A percentile compares a stretch with the other conserved stretches of the same genome.
Evolutionary conservation across 2,888 invertebrate species (phyloP).

Genomic region (Philonicus albiceps): DNA sequence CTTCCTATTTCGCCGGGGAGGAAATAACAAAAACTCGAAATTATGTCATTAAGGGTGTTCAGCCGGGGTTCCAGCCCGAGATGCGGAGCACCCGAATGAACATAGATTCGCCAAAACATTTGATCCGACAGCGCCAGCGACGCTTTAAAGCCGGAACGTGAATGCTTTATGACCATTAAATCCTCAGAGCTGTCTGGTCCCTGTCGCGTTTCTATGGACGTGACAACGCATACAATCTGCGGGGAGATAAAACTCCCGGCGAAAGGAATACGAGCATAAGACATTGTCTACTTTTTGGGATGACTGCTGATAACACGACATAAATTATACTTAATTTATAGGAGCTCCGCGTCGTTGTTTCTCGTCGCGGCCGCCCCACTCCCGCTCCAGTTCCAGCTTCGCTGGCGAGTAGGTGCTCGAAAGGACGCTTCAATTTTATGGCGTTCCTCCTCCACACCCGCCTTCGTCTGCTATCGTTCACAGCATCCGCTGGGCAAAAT

Average conservation of each 20-base stretch:
- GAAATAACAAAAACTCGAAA: constrained; percentile 26
- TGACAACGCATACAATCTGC: constrained; percentile 20
- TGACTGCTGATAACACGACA: constrained; percentile 9
- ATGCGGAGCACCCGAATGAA: background rate
- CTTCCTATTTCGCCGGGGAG: constrained; percentile 15
- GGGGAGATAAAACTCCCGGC: constrained; percentile 4
- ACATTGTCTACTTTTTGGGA: constrained; percentile 8
- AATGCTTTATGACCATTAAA: constrained; percentile 30
- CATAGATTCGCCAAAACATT: background rate
- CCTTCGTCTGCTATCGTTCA: background rate
- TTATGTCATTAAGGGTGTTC: constrained; percentile 2
- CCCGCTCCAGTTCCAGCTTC: background rate
- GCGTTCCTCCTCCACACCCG: background rate
- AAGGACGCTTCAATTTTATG: background rate
- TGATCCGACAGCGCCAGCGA: background rate
- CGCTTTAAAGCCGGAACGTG: background rate
- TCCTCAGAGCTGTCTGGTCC: constrained; percentile 22
- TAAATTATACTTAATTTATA: constrained; percentile 25
- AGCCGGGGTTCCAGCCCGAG: background rate
- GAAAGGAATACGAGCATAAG: background rate
- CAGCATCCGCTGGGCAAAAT: background rate
- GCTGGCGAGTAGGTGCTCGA: background rate
- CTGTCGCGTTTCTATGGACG: constrained; percentile 13
- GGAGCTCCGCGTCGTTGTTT: background rate
- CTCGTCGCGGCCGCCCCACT: background rate